Evolutionary conservation across 1,140 invertebrate species (phyloP).

Genomic region (Drosophila erecta): DNA sequence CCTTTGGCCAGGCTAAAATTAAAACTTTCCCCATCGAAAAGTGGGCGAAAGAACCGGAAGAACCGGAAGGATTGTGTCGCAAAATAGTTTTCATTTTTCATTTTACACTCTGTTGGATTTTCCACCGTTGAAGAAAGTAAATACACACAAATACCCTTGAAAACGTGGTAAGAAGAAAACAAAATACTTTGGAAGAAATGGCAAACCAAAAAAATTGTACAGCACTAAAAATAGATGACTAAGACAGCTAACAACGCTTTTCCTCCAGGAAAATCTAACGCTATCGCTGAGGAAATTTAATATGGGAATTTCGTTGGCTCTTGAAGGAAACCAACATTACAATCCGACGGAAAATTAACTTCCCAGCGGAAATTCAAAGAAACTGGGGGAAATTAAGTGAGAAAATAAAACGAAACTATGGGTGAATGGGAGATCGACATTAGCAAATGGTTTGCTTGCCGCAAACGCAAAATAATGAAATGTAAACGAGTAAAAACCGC

Average conservation of each 20-base stretch:
- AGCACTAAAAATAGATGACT: slow-evolving; percentile 19
- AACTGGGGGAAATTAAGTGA: slow-evolving; percentile 18
- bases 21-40: slow-evolving; percentile 23
- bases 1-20: slow-evolving; percentile 39
- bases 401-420: slow-evolving; percentile 21
- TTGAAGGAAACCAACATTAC: slow-evolving; percentile 22
- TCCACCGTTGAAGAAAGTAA: background rate
- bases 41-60: slow-evolving; percentile 5
- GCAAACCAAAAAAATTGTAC: slow-evolving; percentile 4
- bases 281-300: slow-evolving; percentile 12
- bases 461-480: background rate
- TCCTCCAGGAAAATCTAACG: background rate
- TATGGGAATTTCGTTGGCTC: slow-evolving; percentile 18
- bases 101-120: slow-evolving; percentile 21
- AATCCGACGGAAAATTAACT: slow-evolving; percentile 30
- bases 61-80: slow-evolving; percentile 38
- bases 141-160: slow-evolving; percentile 1
- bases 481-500: too few species aligned
- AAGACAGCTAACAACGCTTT: slow-evolving; percentile 7
- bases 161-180: slow-evolving; percentile 11
- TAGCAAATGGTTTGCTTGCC: background rate
- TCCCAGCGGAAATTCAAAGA: slow-evolving; percentile 14
- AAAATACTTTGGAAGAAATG: slow-evolving; percentile 30
- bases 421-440: background rate
- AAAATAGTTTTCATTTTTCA: slow-evolving; percentile 42